phyloP scores from a whole-genome alignment of 2,113 vertebrate species.

The Leucoraja erinaceus region DNA sequence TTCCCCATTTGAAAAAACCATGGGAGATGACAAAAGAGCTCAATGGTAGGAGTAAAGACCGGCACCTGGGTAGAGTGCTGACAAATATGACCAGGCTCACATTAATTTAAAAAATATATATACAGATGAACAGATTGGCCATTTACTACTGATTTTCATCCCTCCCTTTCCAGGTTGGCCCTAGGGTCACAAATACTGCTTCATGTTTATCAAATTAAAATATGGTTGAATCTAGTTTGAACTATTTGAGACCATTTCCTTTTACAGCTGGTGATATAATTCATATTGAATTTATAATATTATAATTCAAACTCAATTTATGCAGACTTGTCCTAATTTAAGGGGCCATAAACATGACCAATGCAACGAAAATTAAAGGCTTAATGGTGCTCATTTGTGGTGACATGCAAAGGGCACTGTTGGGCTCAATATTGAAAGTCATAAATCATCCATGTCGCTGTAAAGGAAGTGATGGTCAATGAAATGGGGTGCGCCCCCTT shows the following conservation, averaged over 20 bases:
- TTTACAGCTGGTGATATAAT: background rate
- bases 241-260: background rate
- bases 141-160: background rate
- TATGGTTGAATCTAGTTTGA: constrained; percentile 14
- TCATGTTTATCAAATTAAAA: background rate
- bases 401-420: background rate
- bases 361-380: background rate
- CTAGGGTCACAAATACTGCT: background rate
- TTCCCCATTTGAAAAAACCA: too few species aligned
- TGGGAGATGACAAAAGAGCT: too few species aligned
- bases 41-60: too few species aligned
- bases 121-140: background rate
- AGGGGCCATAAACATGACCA: background rate
- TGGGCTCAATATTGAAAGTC: background rate
- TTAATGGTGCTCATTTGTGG: background rate
- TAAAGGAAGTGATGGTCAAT: background rate
- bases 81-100: too few species aligned
- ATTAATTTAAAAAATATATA: background rate
- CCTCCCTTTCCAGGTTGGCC: background rate
- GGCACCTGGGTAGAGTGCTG: too few species aligned
- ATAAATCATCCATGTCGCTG: background rate
- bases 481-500: background rate
- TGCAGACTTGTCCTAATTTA: background rate
- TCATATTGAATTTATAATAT: background rate
- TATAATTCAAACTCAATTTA: background rate